These are phyloP conservation scores for Rostratula benghalensis DNA, from an alignment of 2,113 vertebrate genomes.

Conservation along the genomic window DNA sequence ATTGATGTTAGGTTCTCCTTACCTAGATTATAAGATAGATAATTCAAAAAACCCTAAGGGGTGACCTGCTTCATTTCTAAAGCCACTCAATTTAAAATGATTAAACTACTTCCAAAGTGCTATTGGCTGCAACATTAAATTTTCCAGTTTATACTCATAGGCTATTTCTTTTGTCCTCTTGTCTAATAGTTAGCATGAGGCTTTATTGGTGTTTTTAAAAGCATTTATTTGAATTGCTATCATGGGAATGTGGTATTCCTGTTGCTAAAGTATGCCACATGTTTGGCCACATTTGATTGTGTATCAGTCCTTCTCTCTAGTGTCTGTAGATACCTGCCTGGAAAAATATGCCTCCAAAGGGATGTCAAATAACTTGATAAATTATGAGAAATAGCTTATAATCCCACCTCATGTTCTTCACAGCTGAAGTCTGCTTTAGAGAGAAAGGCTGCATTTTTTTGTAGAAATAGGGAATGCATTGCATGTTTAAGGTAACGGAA, in stretches of 20 bases:
- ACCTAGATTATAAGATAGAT: neutral
- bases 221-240: neutral
- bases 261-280: neutral
- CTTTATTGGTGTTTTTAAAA: neutral
- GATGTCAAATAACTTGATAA: neutral
- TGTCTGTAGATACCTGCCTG: neutral
- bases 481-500: neutral
- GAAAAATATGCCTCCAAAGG: neutral
- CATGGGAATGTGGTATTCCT: neutral
- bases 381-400: neutral
- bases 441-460: neutral
- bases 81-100: neutral
- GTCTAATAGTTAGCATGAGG: neutral
- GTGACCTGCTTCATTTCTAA: conserved; percentile 3
- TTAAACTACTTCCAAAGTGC: neutral
- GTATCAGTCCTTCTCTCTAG: neutral
- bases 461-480: neutral
- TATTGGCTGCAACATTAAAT: neutral
- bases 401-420: neutral
- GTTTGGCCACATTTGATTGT: neutral
- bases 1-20: neutral
- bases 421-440: neutral
- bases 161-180: neutral
- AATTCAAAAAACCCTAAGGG: neutral
- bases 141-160: neutral